These are phyloP conservation scores for Phyllotis vaccarum DNA, from an alignment of 2,797 vertebrate species.

Conservation along the genomic window DNA sequence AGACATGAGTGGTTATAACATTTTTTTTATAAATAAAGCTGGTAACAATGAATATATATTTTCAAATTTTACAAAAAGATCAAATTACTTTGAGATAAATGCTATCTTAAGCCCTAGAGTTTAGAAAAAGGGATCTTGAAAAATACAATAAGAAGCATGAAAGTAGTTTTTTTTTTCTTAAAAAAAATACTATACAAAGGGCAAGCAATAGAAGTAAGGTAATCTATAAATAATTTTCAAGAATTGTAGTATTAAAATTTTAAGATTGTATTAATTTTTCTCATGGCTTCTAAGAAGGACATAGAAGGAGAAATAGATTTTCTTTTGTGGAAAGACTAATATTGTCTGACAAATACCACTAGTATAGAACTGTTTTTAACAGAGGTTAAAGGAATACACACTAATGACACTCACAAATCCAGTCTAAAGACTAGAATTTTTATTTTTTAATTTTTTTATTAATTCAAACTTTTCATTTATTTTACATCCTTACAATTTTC, in stretches of 20 bases:
- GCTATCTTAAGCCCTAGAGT: background rate
- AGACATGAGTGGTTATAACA: background rate
- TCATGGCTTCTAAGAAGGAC: background rate
- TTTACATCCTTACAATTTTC: background rate
- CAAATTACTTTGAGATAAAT: background rate
- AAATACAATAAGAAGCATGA: background rate
- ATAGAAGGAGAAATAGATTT: background rate
- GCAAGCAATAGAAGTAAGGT: background rate
- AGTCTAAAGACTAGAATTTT: background rate
- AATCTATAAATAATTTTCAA: background rate
- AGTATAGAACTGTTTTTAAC: background rate
- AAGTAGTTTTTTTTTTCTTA: background rate
- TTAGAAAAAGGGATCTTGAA: too few relatives aligned
- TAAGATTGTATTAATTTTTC: background rate
- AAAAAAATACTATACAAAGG: background rate
- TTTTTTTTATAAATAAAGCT: background rate
- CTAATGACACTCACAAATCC: background rate
- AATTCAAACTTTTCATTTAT: background rate
- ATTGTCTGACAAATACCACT: background rate
- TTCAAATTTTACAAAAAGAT: background rate
- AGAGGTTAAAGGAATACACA: background rate
- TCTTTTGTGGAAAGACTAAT: background rate
- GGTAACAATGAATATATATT: background rate
- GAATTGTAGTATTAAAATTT: slow-evolving; percentile 2
- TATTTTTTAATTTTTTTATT: background rate